A percentile compares a stretch with the other conserved stretches of the same genome.
phyloP scores from a whole-genome alignment of 1,140 invertebrate genomes.

The Psix sp. region DNA sequence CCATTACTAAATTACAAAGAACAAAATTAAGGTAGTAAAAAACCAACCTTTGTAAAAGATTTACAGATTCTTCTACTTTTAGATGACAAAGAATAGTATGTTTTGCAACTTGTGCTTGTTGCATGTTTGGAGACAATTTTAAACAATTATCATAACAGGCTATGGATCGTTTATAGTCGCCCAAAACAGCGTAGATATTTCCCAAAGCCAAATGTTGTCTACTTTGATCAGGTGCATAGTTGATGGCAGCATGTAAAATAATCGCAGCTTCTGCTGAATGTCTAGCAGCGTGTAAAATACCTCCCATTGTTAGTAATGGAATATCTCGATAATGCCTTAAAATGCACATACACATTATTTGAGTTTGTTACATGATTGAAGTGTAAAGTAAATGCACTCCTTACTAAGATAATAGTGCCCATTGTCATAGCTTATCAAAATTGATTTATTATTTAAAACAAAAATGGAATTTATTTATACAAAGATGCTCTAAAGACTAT shows the following conservation, averaged over 20 bases:
- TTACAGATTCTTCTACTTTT: slow-evolving; percentile 82
- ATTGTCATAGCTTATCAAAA: too few relatives aligned
- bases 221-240: slow-evolving; percentile 84
- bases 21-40: too few relatives aligned
- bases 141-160: slow-evolving; percentile 84
- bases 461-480: too few relatives aligned
- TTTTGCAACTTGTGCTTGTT: slow-evolving; percentile 79
- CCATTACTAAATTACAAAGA: not conserved
- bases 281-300: slow-evolving; percentile 86
- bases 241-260: slow-evolving; percentile 87
- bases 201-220: slow-evolving; percentile 88
- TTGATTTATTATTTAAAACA: too few relatives aligned
- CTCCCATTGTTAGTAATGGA: slow-evolving; percentile 88
- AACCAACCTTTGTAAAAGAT: slow-evolving; percentile 77
- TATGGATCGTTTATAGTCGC: slow-evolving; percentile 81
- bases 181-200: slow-evolving; percentile 84
- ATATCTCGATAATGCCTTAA: slow-evolving; percentile 86
- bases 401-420: too few relatives aligned
- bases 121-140: slow-evolving; percentile 79
- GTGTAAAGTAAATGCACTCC: too few relatives aligned
- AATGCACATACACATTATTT: slow-evolving; percentile 11
- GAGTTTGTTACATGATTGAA: too few relatives aligned
- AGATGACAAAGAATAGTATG: slow-evolving; percentile 84
- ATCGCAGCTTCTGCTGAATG: slow-evolving; percentile 87
- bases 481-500: too few relatives aligned